A percentile compares a stretch with the other conserved stretches of the same genome.
Evolutionary conservation across 2,888 invertebrate genomes (phyloP).

Genomic region (Mantis religiosa): DNA sequence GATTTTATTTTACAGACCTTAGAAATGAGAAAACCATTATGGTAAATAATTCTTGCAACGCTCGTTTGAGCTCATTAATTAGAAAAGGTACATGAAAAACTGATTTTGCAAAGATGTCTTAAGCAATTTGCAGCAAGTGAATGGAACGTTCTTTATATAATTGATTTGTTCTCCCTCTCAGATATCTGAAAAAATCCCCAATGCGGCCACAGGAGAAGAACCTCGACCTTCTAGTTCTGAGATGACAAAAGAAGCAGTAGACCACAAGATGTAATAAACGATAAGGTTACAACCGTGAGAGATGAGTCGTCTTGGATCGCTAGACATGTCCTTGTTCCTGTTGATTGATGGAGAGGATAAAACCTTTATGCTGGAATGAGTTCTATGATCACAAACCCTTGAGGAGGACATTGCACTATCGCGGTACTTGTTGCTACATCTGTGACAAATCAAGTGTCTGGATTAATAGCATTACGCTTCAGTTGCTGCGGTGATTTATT

Average conservation of each 20-base stretch:
- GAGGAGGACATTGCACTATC: neutral
- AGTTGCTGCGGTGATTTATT: neutral
- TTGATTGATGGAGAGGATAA: neutral
- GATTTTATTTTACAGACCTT: no score
- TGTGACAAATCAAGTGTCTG: neutral
- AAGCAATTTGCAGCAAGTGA: neutral
- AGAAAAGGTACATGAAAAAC: neutral
- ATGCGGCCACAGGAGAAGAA: no score
- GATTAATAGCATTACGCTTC: neutral
- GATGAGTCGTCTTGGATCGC: neutral
- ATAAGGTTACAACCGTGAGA: neutral
- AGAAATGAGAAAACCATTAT: no score
- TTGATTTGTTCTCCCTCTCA: neutral
- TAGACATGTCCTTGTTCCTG: neutral
- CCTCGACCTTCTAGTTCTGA: neutral
- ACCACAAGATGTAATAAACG: neutral
- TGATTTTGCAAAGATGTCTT: neutral
- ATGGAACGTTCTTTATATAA: neutral
- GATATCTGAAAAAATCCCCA: neutral
- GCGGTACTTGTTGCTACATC: neutral
- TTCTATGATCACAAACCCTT: neutral
- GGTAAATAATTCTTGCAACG: neutral
- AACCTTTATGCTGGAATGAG: neutral
- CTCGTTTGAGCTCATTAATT: neutral
- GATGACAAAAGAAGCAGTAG: neutral